These are phyloP conservation scores for Sycophaga agraensis DNA, from an alignment of 1,140 invertebrate genomes.

Conservation along the genomic window DNA sequence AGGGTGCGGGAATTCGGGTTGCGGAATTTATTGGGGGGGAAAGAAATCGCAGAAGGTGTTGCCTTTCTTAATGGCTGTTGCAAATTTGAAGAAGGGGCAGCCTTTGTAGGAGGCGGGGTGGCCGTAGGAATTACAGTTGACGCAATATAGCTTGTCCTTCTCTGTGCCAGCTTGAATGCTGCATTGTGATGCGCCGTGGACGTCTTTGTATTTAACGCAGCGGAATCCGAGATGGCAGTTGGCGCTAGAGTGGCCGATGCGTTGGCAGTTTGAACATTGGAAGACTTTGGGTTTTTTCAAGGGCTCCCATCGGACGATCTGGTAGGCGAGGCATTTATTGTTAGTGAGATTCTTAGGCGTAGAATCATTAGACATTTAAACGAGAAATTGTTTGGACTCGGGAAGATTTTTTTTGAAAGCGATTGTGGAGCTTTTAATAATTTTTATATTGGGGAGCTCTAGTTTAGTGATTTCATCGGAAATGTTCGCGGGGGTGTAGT, in stretches of 20 bases:
- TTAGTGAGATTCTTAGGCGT: too few species aligned
- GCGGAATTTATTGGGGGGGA: background rate
- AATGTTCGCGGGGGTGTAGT: too few species aligned
- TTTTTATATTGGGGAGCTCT: too few species aligned
- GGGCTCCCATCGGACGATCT: too few species aligned
- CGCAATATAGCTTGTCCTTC: background rate
- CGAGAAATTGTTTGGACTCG: too few species aligned
- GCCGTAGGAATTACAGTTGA: background rate
- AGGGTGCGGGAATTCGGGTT: background rate
- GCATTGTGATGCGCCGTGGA: background rate
- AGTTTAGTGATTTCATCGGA: too few species aligned
- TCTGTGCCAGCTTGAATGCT: background rate
- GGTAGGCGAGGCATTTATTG: too few species aligned
- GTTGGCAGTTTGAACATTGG: conserved; percentile 27
- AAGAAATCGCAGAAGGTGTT: background rate
- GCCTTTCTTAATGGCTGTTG: background rate
- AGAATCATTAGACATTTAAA: too few species aligned
- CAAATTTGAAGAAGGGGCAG: background rate
- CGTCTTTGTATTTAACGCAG: background rate
- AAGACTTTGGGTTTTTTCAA: conserved; percentile 29
- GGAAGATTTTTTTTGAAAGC: too few species aligned
- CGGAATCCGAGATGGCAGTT: background rate
- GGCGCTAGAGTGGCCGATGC: background rate
- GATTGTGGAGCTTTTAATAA: too few species aligned
- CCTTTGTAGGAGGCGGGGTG: background rate